phyloP scores from a whole-genome alignment of 2,797 vertebrate genomes.

The Mormyrus proboscirostris region DNA sequence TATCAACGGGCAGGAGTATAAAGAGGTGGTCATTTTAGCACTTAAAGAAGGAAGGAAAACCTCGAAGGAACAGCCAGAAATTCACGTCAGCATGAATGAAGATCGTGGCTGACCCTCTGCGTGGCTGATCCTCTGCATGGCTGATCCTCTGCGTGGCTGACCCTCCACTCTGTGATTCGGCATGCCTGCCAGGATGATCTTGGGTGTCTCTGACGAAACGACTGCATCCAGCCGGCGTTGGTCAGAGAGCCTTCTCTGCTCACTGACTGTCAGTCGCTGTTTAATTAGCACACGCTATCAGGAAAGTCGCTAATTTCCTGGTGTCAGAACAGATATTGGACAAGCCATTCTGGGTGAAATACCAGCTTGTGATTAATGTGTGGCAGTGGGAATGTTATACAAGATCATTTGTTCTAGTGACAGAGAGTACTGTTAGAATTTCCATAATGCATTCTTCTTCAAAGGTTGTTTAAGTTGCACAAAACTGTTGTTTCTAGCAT shows the following conservation, averaged over 20 bases:
- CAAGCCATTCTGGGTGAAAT: not conserved
- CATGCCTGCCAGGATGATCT: not conserved
- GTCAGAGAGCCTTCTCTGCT: not conserved
- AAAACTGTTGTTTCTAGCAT: not conserved
- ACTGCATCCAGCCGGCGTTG: not conserved
- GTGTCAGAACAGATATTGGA: not conserved
- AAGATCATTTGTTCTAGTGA: not conserved
- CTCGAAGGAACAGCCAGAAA: not conserved
- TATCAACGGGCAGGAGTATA: not conserved
- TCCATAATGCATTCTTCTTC: not conserved
- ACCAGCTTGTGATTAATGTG: not conserved
- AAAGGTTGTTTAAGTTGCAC: not conserved
- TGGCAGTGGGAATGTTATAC: not conserved
- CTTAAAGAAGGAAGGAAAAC: not conserved
- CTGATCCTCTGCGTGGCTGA: not conserved
- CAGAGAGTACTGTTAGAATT: not conserved
- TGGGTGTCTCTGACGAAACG: not conserved
- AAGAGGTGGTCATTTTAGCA: not conserved
- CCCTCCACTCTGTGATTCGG: not conserved
- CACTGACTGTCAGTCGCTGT: not conserved
- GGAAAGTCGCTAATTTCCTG: not conserved
- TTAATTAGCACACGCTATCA: conserved; percentile 1
- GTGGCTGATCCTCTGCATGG: not conserved
- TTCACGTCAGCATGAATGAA: not conserved
- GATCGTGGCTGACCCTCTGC: not conserved